Percentiles rank a stretch among this genome's conserved stretches.
These are phyloP conservation scores for Caenorhabditis panamensis DNA, from an alignment of 2,888 invertebrate genomes.

Conservation along the genomic window DNA sequence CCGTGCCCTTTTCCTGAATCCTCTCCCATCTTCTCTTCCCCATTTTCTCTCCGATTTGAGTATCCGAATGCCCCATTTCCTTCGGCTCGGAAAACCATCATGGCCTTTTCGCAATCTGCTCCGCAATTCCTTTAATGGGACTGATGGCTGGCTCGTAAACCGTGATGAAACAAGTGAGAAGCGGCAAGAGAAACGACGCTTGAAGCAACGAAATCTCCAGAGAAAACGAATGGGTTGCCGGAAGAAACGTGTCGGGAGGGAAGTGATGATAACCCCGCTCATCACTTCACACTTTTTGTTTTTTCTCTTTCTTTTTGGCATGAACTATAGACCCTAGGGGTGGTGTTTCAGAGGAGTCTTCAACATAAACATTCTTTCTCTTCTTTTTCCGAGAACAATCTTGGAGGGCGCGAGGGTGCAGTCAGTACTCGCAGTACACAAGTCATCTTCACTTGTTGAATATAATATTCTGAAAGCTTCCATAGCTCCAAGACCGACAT, in stretches of 20 bases:
- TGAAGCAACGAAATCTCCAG: conserved; percentile 47
- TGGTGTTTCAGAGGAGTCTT: conserved; percentile 11
- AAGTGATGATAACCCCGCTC: conserved; percentile 13
- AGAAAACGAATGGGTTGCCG: conserved; percentile 48
- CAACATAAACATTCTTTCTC: conserved; percentile 31
- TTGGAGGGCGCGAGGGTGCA: too few species aligned
- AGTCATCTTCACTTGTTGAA: not conserved
- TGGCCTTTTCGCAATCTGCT: conserved; percentile 35
- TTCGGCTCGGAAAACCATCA: conserved; percentile 35
- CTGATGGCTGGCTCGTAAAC: conserved; percentile 44
- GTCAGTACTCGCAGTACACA: not conserved
- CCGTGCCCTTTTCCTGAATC: conserved; percentile 17
- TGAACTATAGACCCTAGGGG: conserved; percentile 42
- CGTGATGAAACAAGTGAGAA: conserved; percentile 51
- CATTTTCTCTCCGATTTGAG: not conserved
- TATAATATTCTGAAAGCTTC: not conserved
- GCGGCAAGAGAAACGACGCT: conserved; percentile 9
- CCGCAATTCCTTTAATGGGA: conserved; percentile 51
- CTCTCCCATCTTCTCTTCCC: not conserved
- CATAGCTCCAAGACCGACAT: too few species aligned
- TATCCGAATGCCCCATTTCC: conserved; percentile 14
- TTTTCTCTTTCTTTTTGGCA: conserved; percentile 20
- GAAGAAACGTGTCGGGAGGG: conserved; percentile 30
- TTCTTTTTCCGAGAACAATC: not conserved
- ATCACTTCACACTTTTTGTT: conserved; percentile 30